Evolutionary conservation across 2,113 vertebrate genomes (phyloP), one percentile per base, ranked within the genome.

Genomic region (Xenopus laevis): DNA sequence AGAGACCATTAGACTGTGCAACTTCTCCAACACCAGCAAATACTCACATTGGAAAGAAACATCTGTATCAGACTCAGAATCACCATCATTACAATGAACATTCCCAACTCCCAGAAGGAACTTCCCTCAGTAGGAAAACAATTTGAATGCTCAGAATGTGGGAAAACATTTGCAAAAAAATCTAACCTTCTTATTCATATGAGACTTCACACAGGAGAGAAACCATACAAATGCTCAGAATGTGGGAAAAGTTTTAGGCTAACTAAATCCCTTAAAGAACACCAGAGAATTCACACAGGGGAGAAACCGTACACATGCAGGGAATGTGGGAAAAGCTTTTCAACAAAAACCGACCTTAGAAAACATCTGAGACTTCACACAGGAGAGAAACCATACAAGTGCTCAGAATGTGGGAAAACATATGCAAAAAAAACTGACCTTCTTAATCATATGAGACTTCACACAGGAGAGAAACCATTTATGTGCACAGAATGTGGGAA

Each of bases 291-390:
- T 2, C 74, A 59, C 57, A 16, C 65, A 0, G 83, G 79, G 2
- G 83, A 83, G 64, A 81, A 67, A 66, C 78, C 82, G 10, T 83
- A 77, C 40, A 33, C n/a, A 10, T 81, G 83, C 15, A 46, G 10
- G 8, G 61, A 64, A 55, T 79, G 83, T 1, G 69, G 55, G 4
- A 69, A 69, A n/a, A 20, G 21, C 17, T 89, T 89, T 82, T 83
- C 84, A 21, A 83, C 82, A 79, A 87, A 87, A 71, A 83, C 86
- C 50, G 83, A 86, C 75, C 85, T 89, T 59, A 82, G 86, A 72
- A 82, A 80, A 23, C 86, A 86, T 73, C 84, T 79, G 73, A 84
- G 84, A 50, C 85, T 82, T 58, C 81, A 79, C 59, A 59, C 79
- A 45, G 21, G 63, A 46, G 79, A 71, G 17, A 68, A 0, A 77